Evolutionary conservation across 2,888 invertebrate genomes (phyloP), one percentile per base, ranked within the genome.

Genomic region (Cryptophagus acutangulus): DNA sequence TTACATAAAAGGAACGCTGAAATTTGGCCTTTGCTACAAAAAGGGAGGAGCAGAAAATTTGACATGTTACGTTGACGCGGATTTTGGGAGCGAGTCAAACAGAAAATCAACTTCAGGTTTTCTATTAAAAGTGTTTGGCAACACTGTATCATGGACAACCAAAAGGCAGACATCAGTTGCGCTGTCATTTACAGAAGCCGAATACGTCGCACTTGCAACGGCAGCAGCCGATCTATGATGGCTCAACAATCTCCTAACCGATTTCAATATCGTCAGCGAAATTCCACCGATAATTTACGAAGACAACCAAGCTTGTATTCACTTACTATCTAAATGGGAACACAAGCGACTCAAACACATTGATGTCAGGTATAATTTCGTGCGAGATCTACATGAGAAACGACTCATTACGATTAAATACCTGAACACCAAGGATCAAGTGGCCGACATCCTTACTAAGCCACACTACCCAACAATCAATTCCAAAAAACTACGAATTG

Each of bases 101-200:
- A 29, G 62, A 14, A 58, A 58, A 39, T 62, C 61, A 3, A 57
- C 58, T 17, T 50, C 52, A 5, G 59, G 63, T 12, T 60, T 48
- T 33, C 9, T 59, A 10, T 45, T 60, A 25, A 33, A 45, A 38
- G 34, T 61, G 0, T 51, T 43, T 41, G 57, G 56, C 10, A 45
- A 44, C 26, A 52, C 53, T 0, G 52, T 61, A 2, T 37, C 41
- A 24, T 65, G 62, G 63, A 39, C 36, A 3, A 54, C 59, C 9
- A 57, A 48, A 33, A 61, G 50, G 42, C 64, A 64, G 41, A 39
- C 43, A 14, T 36, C 51, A 14, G 58, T 60, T 4, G 50, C 57
- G 1, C 37, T 59, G 1, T 61, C 62, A 13, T 38, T 61, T 15
- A 46, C 54, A 10, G 48, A 40, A 17, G 15, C 31, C 14, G 31